Conservation (phyloP, 2,113 vertebrate species). For the Theropithecus gelada region DNA sequence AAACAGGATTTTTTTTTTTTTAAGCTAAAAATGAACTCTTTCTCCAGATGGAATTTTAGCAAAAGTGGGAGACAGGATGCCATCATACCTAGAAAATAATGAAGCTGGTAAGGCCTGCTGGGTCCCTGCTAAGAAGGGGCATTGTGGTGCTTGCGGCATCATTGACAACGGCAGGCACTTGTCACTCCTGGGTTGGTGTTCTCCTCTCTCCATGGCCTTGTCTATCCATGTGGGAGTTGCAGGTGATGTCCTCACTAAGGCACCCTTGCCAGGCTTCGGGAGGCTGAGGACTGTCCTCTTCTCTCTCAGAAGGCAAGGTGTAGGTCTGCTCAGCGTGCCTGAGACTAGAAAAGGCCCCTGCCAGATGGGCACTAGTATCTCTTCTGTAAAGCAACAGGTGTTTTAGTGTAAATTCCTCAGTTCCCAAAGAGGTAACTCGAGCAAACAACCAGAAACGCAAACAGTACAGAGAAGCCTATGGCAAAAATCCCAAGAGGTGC, state of each 20-base stretch:
- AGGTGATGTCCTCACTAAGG: background rate
- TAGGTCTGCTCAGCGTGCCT: accelerated
- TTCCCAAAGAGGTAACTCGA: background rate
- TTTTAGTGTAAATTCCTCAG: background rate
- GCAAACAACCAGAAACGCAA: background rate
- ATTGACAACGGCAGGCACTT: background rate
- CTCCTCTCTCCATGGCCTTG: accelerated
- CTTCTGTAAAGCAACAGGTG: background rate
- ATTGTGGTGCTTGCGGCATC: background rate
- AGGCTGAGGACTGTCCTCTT: background rate
- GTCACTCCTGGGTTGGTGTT: background rate
- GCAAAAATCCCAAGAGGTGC: accelerated
- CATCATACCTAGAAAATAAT: background rate
- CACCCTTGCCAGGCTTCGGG: background rate
- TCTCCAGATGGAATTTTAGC: background rate
- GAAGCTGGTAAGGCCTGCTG: background rate
- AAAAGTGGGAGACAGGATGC: background rate
- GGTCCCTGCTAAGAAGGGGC: too few relatives aligned
- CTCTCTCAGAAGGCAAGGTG: accelerated
- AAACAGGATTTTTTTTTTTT: background rate
- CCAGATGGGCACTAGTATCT: background rate
- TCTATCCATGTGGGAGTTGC: background rate
- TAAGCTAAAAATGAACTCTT: background rate
- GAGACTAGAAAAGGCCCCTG: background rate
- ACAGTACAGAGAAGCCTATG: background rate